These are phyloP conservation scores for Ardeotis arabs DNA, from an alignment of 2,113 vertebrate genomes.

Conservation along the genomic window DNA sequence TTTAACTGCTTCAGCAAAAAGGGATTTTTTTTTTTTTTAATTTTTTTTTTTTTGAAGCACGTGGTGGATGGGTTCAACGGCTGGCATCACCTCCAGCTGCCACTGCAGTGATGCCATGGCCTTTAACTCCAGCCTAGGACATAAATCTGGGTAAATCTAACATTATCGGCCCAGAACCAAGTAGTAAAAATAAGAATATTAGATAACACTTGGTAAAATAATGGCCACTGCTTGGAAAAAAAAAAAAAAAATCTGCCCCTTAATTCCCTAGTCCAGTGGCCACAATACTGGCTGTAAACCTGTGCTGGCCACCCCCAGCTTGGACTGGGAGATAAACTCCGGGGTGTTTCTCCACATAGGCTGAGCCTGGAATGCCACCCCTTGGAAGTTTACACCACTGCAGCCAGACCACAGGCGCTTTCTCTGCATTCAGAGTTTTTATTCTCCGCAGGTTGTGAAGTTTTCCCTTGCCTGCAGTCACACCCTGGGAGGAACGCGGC, in stretches of 20 bases:
- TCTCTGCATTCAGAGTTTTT: background rate
- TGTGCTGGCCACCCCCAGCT: background rate
- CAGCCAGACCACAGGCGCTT: background rate
- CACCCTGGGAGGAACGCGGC: background rate
- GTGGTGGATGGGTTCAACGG: rapidly evolving
- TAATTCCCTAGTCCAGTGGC: background rate
- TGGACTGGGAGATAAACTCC: background rate
- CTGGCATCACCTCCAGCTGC: background rate
- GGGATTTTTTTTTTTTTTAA: background rate
- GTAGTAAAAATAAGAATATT: background rate
- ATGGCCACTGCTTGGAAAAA: background rate
- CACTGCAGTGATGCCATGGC: background rate
- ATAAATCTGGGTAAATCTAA: background rate
- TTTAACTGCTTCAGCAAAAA: background rate
- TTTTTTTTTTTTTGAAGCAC: no score
- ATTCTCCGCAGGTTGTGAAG: background rate
- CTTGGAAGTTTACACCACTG: background rate
- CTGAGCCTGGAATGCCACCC: conserved; percentile 43
- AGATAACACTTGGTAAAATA: background rate
- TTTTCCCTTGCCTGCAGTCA: background rate
- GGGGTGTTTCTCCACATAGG: background rate
- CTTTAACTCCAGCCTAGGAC: background rate
- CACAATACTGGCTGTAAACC: background rate
- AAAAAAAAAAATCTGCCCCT: background rate
- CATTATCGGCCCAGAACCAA: rapidly evolving